These are phyloP conservation scores for Chinchilla lanigera DNA, from an alignment of 2,113 vertebrate species.

Conservation along the genomic window DNA sequence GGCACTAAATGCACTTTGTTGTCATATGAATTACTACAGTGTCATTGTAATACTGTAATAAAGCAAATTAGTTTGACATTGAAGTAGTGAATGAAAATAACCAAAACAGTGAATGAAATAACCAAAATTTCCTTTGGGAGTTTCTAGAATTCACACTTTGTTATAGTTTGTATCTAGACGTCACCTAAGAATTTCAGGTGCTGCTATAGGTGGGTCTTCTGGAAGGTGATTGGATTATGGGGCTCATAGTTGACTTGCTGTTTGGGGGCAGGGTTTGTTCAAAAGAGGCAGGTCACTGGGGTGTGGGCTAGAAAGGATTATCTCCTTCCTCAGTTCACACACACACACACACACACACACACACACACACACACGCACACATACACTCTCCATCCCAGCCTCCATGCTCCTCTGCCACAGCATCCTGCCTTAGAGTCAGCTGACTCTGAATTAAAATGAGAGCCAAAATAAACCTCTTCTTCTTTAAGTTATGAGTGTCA, in stretches of 20 bases:
- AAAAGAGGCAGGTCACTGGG: neutral
- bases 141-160: neutral
- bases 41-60: neutral
- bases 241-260: neutral
- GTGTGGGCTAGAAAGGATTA: neutral
- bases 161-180: neutral
- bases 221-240: neutral
- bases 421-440: neutral
- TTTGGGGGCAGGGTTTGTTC: neutral
- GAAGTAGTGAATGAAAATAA: slow-evolving; percentile 38
- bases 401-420: neutral
- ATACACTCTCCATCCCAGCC: no score
- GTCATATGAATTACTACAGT: neutral
- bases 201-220: neutral
- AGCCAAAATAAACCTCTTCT: neutral
- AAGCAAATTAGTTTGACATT: slow-evolving; percentile 30
- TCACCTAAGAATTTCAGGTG: neutral
- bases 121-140: slow-evolving; percentile 7
- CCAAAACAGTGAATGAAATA: slow-evolving; percentile 1
- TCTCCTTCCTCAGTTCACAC: neutral
- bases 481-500: neutral
- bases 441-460: neutral
- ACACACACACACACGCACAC: no score
- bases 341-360: no score
- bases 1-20: neutral